Evolutionary conservation across 1,140 invertebrate genomes (phyloP).

Genomic region (Chironomus striatipennis): DNA sequence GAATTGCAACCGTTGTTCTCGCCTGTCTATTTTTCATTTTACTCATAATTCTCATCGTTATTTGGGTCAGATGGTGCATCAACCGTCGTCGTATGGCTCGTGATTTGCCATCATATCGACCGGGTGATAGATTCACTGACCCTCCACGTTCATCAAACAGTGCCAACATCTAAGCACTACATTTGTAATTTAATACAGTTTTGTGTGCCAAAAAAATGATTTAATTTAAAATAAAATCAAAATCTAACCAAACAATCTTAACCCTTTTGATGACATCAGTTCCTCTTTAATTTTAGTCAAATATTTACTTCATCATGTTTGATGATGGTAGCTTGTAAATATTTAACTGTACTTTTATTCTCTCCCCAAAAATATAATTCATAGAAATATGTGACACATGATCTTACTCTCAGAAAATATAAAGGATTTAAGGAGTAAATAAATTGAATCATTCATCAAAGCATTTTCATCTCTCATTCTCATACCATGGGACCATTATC

Average conservation of each 20-base stretch:
- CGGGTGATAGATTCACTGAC: background rate
- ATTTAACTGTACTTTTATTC: background rate
- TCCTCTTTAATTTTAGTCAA: background rate
- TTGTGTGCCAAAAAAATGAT: background rate
- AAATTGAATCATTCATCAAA: constrained; percentile 9
- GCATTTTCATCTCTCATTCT: too few species aligned
- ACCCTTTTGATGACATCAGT: background rate
- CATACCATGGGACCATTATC: too few species aligned
- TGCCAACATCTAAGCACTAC: background rate
- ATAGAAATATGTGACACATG: background rate
- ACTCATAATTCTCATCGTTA: constrained; percentile 43
- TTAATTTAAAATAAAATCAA: background rate
- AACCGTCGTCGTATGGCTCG: constrained; percentile 41
- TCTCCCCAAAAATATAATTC: background rate
- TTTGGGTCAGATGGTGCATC: constrained; percentile 46
- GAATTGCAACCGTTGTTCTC: constrained; percentile 47
- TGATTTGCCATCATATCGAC: constrained; percentile 45
- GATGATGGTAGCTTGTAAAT: background rate
- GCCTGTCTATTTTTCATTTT: constrained; percentile 38
- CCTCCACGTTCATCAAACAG: too few species aligned
- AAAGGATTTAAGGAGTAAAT: background rate
- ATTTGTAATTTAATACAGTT: too few species aligned
- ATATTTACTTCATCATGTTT: background rate
- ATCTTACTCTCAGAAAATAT: background rate
- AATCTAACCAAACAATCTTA: background rate